Conservation (phyloP, 2,113 vertebrate genomes). For the Zapus hudsonius region DNA sequence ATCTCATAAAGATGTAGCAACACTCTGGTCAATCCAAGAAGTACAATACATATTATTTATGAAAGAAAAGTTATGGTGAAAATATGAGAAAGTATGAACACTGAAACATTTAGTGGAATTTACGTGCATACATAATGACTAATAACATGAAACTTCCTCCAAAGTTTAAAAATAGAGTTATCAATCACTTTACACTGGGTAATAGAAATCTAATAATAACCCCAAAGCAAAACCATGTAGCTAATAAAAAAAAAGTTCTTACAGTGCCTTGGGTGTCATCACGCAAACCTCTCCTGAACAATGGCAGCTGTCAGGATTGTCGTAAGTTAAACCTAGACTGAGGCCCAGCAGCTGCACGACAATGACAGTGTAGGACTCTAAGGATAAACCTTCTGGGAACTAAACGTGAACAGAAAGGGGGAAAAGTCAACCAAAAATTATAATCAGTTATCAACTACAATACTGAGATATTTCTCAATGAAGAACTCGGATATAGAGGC, state of each 20-base stretch:
- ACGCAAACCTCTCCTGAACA: constrained; percentile 62
- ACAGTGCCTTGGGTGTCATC: constrained; percentile 72
- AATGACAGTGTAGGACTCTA: constrained; percentile 63
- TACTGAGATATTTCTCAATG: no score
- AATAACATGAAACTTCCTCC: neutral
- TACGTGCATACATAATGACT: neutral
- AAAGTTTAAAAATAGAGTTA: neutral
- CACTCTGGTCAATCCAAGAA: neutral
- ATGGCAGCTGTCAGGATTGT: constrained; percentile 12
- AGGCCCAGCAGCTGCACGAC: constrained; percentile 69
- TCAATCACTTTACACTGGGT: neutral
- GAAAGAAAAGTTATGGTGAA: neutral
- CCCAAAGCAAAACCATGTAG: neutral
- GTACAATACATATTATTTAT: neutral
- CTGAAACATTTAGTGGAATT: neutral
- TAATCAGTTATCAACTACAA: neutral
- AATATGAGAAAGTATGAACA: neutral
- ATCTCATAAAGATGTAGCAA: neutral
- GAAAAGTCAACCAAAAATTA: neutral
- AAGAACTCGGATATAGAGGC: neutral
- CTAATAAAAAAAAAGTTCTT: constrained; percentile 45
- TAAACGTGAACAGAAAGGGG: constrained; percentile 40
- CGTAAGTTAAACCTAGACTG: constrained; percentile 60
- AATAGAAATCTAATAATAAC: neutral
- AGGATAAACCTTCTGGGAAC: constrained; percentile 59